Conservation (phyloP, 2,113 vertebrate genomes). For the Festucalex cinctus region DNA sequence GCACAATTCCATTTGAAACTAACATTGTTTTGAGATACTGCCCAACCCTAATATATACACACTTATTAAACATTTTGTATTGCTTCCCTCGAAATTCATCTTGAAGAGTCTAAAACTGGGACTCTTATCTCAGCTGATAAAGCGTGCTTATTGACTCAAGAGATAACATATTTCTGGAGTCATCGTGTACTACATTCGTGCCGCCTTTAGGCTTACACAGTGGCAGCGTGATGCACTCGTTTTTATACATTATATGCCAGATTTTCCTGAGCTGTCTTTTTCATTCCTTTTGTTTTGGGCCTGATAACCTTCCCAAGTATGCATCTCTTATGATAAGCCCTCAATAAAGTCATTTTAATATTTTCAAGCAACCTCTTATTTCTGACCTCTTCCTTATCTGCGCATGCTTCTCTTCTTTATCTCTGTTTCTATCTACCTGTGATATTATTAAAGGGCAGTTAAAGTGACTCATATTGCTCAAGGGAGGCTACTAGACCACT, state of each 20-base stretch:
- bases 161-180: conserved; percentile 6
- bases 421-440: conserved; percentile 21
- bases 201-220: conserved; percentile 7
- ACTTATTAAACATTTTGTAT: neutral
- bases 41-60: too few relatives aligned
- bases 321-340: conserved; percentile 21
- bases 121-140: conserved; percentile 5
- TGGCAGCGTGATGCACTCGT: conserved; percentile 6
- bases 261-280: conserved; percentile 19
- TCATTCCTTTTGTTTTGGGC: neutral
- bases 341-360: conserved; percentile 15
- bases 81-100: neutral
- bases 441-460: conserved; percentile 44
- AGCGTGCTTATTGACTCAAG: conserved; percentile 7
- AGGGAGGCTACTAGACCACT: conserved; percentile 40
- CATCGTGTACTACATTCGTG: conserved; percentile 12
- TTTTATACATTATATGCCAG: neutral
- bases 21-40: too few relatives aligned
- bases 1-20: too few relatives aligned
- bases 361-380: conserved; percentile 20
- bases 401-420: conserved; percentile 16
- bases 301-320: conserved; percentile 10
- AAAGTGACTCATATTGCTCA: conserved; percentile 32
- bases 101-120: neutral
- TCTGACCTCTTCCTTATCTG: conserved; percentile 22